phyloP scores from a whole-genome alignment of 2,797 vertebrate genomes.

The Mionectes olivaceus region DNA sequence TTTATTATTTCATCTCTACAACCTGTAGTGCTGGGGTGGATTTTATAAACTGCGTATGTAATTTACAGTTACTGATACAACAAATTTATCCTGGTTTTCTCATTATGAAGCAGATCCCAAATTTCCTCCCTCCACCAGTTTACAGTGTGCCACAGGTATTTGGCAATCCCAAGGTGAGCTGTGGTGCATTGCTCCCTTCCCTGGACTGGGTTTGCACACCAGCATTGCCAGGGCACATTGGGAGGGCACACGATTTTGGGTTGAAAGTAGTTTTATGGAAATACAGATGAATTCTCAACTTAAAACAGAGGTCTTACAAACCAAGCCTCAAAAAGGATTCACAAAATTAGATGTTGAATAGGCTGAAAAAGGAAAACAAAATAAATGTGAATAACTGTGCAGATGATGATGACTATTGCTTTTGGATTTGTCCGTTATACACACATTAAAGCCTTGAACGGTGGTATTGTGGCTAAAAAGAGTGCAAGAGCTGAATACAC shows the following conservation, averaged over 20 bases:
- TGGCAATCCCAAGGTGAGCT: neutral
- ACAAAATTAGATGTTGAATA: neutral
- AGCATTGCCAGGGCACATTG: rapidly evolving
- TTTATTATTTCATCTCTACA: neutral
- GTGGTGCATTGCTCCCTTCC: rapidly evolving
- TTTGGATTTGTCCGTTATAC: neutral
- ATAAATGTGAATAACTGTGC: neutral
- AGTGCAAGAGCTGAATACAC: neutral
- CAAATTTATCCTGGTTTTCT: neutral
- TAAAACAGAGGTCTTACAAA: neutral
- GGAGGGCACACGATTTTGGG: rapidly evolving
- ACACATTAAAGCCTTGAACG: neutral
- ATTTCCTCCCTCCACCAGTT: neutral
- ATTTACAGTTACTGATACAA: neutral
- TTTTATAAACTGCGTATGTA: neutral
- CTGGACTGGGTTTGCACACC: neutral
- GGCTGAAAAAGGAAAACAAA: neutral
- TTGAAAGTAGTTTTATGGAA: neutral
- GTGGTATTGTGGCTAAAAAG: neutral
- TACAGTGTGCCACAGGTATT: neutral
- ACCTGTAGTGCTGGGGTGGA: neutral
- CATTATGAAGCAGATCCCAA: neutral
- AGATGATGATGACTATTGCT: neutral
- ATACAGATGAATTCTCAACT: neutral
- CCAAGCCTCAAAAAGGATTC: neutral